Base-by-base conservation (phyloP, 2,888 invertebrate genomes). In the Nemotelus nigrinus region DNA sequence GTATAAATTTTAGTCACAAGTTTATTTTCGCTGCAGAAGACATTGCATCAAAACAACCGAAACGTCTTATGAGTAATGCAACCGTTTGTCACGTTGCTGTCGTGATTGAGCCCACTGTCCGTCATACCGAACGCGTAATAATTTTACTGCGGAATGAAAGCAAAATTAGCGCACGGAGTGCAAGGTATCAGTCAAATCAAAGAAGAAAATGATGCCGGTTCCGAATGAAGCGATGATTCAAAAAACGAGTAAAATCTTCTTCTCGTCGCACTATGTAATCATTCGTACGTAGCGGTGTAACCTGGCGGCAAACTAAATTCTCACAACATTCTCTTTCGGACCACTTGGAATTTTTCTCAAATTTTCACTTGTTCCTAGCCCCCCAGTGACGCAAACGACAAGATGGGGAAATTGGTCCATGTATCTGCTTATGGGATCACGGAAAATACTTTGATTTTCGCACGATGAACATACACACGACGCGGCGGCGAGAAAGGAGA, bases 141-240 rank as follows among this genome's bases (percentile, higher is more conserved):
- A 74, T 60, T 74, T 74, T 25, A 39, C 25, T 47, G 25, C 60
- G 43, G 39, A 60, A 60, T 47, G 74, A 74, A 74, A 63, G 8
- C 25, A 48, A 60, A 74, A 74, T 74, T 5, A 74, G 60, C 60
- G 60, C 71, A 25, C 25, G 25, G 45, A 25, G 58, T 45, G 71
- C 44, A 72, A 57, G 74, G 44, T 8, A 6, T 72, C 48, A 10
- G 5, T 43, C 43, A 41, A 50, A 60, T 60, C 65, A 65, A 50
- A 50, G 74, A 74, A 74, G 60, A 60, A 48, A 74, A n/a, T 7
- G 45, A 45, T 50, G 70, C 43, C 55, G 47, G 53, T 55, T 70
- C 63, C 60, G 63, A 63, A 72, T 45, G 8, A n/a, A 58, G 47
- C 74, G 74, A 63, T 74, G 63, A 74, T 74, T 74, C 60, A 74